phyloP scores from a whole-genome alignment of 2,888 invertebrate genomes.

The Agrochola macilenta region DNA sequence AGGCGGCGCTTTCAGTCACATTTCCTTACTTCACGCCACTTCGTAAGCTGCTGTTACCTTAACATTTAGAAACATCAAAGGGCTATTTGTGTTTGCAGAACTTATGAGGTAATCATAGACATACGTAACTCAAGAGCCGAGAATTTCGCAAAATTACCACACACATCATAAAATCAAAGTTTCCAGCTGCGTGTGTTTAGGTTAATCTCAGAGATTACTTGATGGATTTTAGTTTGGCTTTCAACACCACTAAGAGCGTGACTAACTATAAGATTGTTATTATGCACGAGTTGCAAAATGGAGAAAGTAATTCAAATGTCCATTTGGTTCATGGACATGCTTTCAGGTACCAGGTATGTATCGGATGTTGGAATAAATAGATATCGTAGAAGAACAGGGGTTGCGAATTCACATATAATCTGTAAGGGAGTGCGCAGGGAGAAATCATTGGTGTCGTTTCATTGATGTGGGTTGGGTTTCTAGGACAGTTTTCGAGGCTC shows the following conservation, averaged over 20 bases:
- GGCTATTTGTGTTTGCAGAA: conserved; percentile 58
- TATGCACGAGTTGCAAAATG: conserved; percentile 8
- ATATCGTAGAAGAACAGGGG: neutral
- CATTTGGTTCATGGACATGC: conserved; percentile 4
- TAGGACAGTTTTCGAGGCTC: neutral
- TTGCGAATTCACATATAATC: neutral
- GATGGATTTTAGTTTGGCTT: conserved; percentile 50
- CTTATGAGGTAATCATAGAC: conserved; percentile 62
- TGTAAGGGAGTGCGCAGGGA: neutral
- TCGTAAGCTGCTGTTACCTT: conserved; percentile 53
- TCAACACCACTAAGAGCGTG: conserved; percentile 17
- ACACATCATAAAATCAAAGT: conserved; percentile 61
- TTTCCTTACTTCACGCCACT: conserved; percentile 48
- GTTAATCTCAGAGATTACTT: conserved; percentile 52
- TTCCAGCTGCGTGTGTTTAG: conserved; percentile 54
- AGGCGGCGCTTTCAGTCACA: conserved; percentile 44
- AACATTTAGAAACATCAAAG: conserved; percentile 63
- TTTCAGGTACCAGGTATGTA: neutral
- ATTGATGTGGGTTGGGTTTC: neutral
- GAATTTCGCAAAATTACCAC: conserved; percentile 63
- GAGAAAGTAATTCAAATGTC: conserved; percentile 8
- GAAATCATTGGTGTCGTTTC: neutral
- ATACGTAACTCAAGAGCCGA: conserved; percentile 52
- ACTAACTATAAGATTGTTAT: conserved; percentile 18
- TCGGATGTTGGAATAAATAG: neutral